Conservation (phyloP, 2,888 invertebrate genomes). For the Allacma fusca region DNA sequence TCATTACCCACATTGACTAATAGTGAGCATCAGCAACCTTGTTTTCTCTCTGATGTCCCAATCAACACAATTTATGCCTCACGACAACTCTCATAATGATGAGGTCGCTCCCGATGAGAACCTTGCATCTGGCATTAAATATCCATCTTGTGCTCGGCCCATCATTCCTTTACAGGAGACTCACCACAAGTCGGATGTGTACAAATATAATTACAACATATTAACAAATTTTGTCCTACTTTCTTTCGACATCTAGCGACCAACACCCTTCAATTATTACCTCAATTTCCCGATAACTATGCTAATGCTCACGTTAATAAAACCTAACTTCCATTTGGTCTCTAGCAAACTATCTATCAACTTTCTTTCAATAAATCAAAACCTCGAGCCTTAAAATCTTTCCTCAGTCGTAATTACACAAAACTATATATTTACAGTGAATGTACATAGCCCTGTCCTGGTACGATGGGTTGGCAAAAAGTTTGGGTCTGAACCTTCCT, state of each 20-base stretch:
- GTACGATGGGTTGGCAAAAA: no score
- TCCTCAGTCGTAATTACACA: no score
- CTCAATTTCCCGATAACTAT: neutral
- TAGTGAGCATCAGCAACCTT: constrained; percentile 33
- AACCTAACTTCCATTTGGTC: neutral
- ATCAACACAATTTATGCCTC: constrained; percentile 41
- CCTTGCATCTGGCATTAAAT: neutral
- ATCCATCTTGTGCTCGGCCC: neutral
- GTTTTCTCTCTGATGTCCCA: constrained; percentile 34
- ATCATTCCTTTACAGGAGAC: constrained; percentile 9
- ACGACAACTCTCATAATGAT: constrained; percentile 33
- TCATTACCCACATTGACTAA: constrained; percentile 42
- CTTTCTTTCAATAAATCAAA: no score
- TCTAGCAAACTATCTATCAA: neutral
- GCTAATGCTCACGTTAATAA: neutral
- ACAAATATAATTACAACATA: constrained; percentile 12
- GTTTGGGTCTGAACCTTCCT: no score
- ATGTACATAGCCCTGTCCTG: no score
- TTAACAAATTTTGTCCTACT: constrained; percentile 34
- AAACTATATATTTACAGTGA: no score
- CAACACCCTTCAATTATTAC: constrained; percentile 33
- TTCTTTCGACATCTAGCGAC: constrained; percentile 30
- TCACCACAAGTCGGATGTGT: neutral
- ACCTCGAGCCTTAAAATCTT: no score
- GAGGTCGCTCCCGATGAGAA: constrained; percentile 10